Conservation (phyloP, 2,113 vertebrate genomes). For the Condylura cristata region DNA sequence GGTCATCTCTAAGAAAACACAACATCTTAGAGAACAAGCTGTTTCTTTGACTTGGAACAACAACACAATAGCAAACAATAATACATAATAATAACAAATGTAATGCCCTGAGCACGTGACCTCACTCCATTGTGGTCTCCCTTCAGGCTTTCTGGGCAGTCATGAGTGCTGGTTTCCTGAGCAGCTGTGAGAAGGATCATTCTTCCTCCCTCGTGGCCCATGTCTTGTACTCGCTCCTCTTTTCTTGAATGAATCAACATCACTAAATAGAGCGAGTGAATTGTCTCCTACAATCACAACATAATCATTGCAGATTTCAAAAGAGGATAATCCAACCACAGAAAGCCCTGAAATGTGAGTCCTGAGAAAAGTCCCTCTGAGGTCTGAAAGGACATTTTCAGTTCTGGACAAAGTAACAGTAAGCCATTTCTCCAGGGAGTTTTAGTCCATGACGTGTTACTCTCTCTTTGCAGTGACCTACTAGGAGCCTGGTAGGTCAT, state of each 20-base stretch:
- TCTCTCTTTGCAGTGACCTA: background rate
- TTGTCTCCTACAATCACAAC: constrained; percentile 22
- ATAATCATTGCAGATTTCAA: background rate
- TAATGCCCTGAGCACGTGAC: constrained; percentile 6
- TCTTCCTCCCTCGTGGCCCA: background rate
- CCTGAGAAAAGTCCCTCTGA: background rate
- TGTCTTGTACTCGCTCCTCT: background rate
- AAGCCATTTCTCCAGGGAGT: background rate
- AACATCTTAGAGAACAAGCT: constrained; percentile 64
- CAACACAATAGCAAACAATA: constrained; percentile 40
- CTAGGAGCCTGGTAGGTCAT: background rate
- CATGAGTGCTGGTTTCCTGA: constrained; percentile 40
- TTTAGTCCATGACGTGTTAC: background rate
- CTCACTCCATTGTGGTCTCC: constrained; percentile 55
- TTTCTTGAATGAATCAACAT: background rate
- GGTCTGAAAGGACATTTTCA: constrained; percentile 28
- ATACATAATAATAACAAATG: constrained; percentile 54
- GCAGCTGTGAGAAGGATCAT: background rate
- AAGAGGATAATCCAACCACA: background rate
- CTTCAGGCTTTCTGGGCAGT: constrained; percentile 48
- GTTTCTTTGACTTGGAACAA: constrained; percentile 67
- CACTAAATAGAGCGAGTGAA: background rate
- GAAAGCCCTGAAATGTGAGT: background rate
- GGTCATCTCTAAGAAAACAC: constrained; percentile 39
- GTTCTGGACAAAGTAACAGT: background rate